Evolutionary conservation across 2,888 invertebrate species (phyloP).

Genomic region (Leucoptera coffeella): DNA sequence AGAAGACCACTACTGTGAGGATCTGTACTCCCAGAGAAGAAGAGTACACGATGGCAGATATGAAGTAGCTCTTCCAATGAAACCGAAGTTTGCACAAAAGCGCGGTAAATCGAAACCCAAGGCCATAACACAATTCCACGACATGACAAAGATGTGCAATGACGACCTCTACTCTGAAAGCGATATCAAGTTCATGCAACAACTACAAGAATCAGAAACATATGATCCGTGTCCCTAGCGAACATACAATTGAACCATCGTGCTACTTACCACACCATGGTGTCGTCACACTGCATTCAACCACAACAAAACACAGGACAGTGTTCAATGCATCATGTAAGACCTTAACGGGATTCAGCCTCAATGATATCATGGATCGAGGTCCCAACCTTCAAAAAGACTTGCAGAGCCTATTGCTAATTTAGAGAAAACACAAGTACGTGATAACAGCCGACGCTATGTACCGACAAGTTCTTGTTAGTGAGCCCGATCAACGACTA

Average conservation of each 20-base stretch:
- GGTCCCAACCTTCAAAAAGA: slow-evolving; percentile 8
- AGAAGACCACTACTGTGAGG: background rate
- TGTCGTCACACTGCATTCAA: slow-evolving; percentile 1
- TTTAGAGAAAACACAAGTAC: slow-evolving; percentile 8
- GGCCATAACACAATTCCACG: slow-evolving; percentile 5
- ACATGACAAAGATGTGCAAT: slow-evolving; percentile 2
- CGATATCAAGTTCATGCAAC: slow-evolving; percentile 1
- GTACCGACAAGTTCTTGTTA: slow-evolving; percentile 7
- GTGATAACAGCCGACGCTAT: slow-evolving; percentile 9
- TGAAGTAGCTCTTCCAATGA: slow-evolving; percentile 3
- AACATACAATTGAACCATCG: background rate
- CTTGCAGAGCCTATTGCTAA: slow-evolving; percentile 6
- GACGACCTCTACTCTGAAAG: background rate
- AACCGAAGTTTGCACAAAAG: slow-evolving; percentile 1
- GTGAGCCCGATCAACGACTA: slow-evolving; percentile 6
- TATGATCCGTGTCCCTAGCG: slow-evolving; percentile 1
- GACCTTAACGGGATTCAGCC: slow-evolving; percentile 3
- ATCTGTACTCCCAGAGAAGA: background rate
- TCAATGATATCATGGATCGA: slow-evolving; percentile 9
- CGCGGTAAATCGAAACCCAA: slow-evolving; percentile 3
- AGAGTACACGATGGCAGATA: background rate
- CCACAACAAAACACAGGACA: slow-evolving; percentile 4
- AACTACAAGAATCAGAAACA: slow-evolving; percentile 3
- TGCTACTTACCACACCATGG: slow-evolving; percentile 4
- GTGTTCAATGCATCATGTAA: slow-evolving; percentile 4